Evolutionary conservation across 2,888 invertebrate genomes (phyloP).

Genomic region (Ligdia adustata): DNA sequence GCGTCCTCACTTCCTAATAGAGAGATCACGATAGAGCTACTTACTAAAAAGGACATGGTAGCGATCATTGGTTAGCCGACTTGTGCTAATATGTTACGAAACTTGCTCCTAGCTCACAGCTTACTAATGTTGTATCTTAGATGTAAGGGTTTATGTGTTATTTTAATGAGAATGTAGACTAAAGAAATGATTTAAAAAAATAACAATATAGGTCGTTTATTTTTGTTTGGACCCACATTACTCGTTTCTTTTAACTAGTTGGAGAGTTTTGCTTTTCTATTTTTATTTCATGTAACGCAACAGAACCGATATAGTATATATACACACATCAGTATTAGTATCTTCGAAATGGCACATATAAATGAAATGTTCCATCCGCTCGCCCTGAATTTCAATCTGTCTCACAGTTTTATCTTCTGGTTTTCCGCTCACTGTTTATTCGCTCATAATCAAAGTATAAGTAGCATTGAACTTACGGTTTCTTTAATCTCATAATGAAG

Average conservation of each 20-base stretch:
- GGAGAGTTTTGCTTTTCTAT: no score
- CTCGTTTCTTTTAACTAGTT: no score
- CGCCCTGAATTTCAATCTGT: slow-evolving; percentile 37
- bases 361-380: slow-evolving; percentile 44
- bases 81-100: slow-evolving; percentile 59
- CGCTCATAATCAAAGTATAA: slow-evolving; percentile 24
- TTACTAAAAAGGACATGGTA: slow-evolving; percentile 59
- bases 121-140: slow-evolving; percentile 24
- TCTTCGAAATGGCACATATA: slow-evolving; percentile 22
- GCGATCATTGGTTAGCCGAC: slow-evolving; percentile 52
- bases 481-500: slow-evolving; percentile 40
- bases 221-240: no score
- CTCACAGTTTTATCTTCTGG: slow-evolving; percentile 40
- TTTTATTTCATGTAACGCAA: no score
- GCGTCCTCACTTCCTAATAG: slow-evolving; percentile 64
- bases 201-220: no score
- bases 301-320: background rate
- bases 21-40: slow-evolving; percentile 67
- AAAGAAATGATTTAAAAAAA: no score
- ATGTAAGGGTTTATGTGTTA: no score
- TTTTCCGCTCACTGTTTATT: slow-evolving; percentile 42
- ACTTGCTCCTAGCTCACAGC: slow-evolving; percentile 38
- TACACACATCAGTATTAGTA: slow-evolving; percentile 5
- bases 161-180: no score
- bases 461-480: slow-evolving; percentile 34